Base-by-base conservation (phyloP, 1,140 invertebrate genomes). In the Drosophila tristis region DNA sequence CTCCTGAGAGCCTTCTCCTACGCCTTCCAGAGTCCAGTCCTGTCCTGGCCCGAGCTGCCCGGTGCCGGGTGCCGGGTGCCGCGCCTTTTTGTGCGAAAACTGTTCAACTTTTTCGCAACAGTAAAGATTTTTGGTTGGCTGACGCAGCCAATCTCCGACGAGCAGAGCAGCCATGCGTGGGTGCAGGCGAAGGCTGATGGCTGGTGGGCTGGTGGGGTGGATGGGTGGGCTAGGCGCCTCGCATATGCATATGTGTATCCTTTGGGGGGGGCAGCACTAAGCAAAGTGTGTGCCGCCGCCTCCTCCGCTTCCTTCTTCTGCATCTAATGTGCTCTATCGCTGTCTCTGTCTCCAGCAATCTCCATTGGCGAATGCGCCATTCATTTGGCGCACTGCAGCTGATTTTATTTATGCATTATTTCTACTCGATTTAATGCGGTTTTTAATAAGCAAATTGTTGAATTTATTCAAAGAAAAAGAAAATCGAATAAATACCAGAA, bases 91-190 rank as follows among this genome's bases (percentile, higher is more conserved):
- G 84, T 84, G 80, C 84, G 84, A 84, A 89, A 90, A 84, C 35
- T 89, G 85, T 76, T 77, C 72, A 89, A 89, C 84, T 89, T 89
- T 89, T 89, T 89, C 84, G 84, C 81, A 89, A 89, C 85, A 90
- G 84, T 89, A 90, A 89, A 89, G 84, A 89, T 89, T 89, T 87
- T 89, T 89, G 84, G 84, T 89, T 89, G 84, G 84, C 84, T 89
- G 76, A 89, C 84, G 84, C 84, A 89, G 84, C 84, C 84, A 87
- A 87, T 87, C 84, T 87, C 79, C 76, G 74, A 72, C 75, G 84
- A 89, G 84, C 64, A 61, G 54, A 39, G 35, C 35, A 13, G 45
- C 68, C 63, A 61, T 31, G 48, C 65, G 82, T 81, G 82, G 74
- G 64, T 63, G 79, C 23, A 45, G 47, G 26, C 16, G 42, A 44